Percentiles rank a stretch among this genome's conserved stretches.
phyloP scores from a whole-genome alignment of 2,113 vertebrate genomes.

The Mormyrus lacerda region DNA sequence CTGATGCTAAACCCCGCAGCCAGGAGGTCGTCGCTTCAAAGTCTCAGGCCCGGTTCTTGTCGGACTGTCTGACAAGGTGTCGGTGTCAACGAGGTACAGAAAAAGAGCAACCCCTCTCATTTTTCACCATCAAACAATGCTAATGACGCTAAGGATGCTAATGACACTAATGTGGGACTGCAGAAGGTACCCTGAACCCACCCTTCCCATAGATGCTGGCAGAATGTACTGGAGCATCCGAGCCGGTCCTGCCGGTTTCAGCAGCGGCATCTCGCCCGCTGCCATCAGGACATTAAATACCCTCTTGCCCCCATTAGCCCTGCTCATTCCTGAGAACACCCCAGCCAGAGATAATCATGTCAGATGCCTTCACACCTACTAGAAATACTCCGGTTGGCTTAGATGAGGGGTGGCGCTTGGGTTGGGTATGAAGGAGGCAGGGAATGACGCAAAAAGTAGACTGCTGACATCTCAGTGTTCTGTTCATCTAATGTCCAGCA shows the following conservation, averaged over 20 bases:
- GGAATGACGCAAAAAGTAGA: background rate
- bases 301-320: too few species aligned
- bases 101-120: background rate
- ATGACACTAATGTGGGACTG: background rate
- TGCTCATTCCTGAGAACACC: background rate
- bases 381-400: too few species aligned
- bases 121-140: background rate
- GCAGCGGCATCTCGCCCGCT: background rate
- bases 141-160: background rate
- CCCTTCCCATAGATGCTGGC: background rate
- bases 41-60: slow-evolving; percentile 36
- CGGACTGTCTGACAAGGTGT: background rate
- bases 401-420: too few species aligned
- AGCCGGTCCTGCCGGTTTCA: background rate
- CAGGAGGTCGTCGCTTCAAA: slow-evolving; percentile 26
- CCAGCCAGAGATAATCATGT: background rate
- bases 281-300: background rate
- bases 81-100: background rate
- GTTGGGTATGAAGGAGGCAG: background rate
- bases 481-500: too few species aligned
- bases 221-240: background rate
- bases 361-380: background rate
- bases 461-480: background rate
- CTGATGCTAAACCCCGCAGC: background rate
- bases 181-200: background rate